Evolutionary conservation across 2,797 vertebrate genomes (phyloP).

Genomic region (Hoplostethus mediterraneus): DNA sequence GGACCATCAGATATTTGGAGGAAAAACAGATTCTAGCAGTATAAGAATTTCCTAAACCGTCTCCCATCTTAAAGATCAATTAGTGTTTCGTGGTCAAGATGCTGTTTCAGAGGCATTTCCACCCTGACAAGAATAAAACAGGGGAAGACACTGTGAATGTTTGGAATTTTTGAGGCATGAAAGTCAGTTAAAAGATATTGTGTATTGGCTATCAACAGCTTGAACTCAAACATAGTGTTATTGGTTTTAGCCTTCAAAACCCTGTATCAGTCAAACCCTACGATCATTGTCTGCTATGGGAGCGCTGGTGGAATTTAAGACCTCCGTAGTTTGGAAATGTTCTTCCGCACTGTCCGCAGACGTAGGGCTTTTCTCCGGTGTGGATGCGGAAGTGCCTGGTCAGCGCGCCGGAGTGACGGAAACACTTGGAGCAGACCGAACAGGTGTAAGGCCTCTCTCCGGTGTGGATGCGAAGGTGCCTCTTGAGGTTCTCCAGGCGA

Average conservation of each 20-base stretch:
- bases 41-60: too few relatives aligned
- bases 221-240: background rate
- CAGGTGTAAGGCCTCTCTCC: constrained; percentile 83
- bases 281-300: constrained; percentile 67
- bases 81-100: too few relatives aligned
- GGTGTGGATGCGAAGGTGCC: constrained; percentile 84
- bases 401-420: constrained; percentile 84
- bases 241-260: too few relatives aligned
- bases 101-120: too few relatives aligned
- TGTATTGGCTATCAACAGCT: background rate
- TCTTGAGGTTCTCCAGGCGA: constrained; percentile 85
- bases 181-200: too few relatives aligned
- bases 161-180: too few relatives aligned
- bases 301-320: constrained; percentile 83
- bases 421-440: constrained; percentile 79
- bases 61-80: too few relatives aligned
- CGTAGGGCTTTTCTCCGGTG: constrained; percentile 83
- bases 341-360: constrained; percentile 82
- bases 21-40: too few relatives aligned
- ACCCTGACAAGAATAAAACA: too few relatives aligned
- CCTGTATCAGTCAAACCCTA: background rate
- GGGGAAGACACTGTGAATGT: too few relatives aligned
- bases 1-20: background rate
- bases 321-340: constrained; percentile 83
- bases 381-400: constrained; percentile 86